A percentile compares a stretch with the other conserved stretches of the same genome.
Evolutionary conservation across 2,797 vertebrate species (phyloP).

Genomic region (Oryzias dopingdopingensis): DNA sequence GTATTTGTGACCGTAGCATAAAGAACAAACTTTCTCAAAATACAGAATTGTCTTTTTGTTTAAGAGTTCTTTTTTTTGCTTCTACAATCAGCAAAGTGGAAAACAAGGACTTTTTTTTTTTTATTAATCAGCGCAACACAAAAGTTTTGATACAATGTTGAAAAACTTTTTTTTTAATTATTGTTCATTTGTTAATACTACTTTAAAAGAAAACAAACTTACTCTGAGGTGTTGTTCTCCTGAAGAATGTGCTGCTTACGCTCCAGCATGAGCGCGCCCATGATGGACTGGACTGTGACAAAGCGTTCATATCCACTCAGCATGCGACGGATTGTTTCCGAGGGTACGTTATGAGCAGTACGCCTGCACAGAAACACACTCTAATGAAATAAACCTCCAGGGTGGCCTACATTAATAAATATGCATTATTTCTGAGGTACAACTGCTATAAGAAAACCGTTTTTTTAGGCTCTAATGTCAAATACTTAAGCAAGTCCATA

Average conservation of each 20-base stretch:
- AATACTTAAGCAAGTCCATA: too few species aligned
- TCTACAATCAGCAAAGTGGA: not conserved
- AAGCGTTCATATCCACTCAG: slow-evolving; percentile 85
- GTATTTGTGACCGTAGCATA: too few species aligned
- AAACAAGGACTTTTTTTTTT: not conserved
- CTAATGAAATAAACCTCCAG: not conserved
- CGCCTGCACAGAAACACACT: slow-evolving; percentile 74
- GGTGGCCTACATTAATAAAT: not conserved
- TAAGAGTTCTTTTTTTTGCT: not conserved
- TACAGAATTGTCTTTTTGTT: not conserved
- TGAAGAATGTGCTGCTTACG: slow-evolving; percentile 39
- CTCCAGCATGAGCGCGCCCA: slow-evolving; percentile 82
- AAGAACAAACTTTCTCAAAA: not conserved
- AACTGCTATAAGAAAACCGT: too few species aligned
- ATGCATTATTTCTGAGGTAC: too few species aligned
- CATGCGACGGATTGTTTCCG: slow-evolving; percentile 90
- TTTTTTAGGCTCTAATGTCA: too few species aligned
- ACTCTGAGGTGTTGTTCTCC: slow-evolving; percentile 68
- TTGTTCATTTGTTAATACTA: too few species aligned
- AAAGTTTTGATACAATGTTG: too few species aligned
- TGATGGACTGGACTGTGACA: slow-evolving; percentile 84
- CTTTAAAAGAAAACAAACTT: slow-evolving; percentile 47
- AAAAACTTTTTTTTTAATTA: too few species aligned
- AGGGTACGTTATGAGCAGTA: slow-evolving; percentile 86
- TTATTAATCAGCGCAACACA: too few species aligned